Evolutionary conservation across 2,888 invertebrate species (phyloP), one percentile per base, ranked within the genome.

Genomic region (Pseudanteris insignis): DNA sequence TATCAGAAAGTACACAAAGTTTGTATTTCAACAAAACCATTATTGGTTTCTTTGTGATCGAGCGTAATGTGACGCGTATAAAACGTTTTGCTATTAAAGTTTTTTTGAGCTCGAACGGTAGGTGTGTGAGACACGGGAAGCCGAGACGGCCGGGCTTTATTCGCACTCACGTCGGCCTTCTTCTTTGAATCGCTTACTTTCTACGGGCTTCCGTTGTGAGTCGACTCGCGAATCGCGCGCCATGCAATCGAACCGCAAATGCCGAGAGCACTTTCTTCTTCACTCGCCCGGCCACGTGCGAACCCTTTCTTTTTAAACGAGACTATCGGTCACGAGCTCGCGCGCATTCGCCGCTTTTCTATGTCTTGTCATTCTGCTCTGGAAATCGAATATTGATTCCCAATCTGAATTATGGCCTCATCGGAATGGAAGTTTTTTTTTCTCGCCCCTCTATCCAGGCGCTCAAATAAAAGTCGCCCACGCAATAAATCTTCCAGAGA

Each of bases 261-360:
- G n/a, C 47, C 59, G 57, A 59, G 64, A 67, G 59, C 63, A 73
- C 73, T 74, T 74, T 71, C 72, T 74, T 71, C 72, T 62, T 59
- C 54, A 41, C 37, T 55, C 33, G 33, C 26, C 3, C 70, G 70
- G 72, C 64, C 66, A 54, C 66, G 66, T 64, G 67, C 61, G 67
- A 68, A 64, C 63, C 55, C 65, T 54, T 62, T 60, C 58, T 63
- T 65, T 10, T 18, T 14, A 44, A 50, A 51, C 40, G 40, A 41
- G 46, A 30, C 38, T 33, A 58, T 50, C 44, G 32, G 33, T 48
- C 55, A 57, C 36, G 36, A 5, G 6, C 2, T 4, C 26, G 18
- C 32, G 37, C n/a, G n/a, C n/a, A n/a, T n/a, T n/a, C n/a, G n/a
- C 4, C 34, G 30, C 44, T 46, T 46, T 51, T 59, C 37, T 30